Percentiles rank a stretch among this genome's conserved stretches.
These are phyloP conservation scores for Myiozetetes cayanensis DNA, from an alignment of 2,113 vertebrate genomes.

Conservation along the genomic window DNA sequence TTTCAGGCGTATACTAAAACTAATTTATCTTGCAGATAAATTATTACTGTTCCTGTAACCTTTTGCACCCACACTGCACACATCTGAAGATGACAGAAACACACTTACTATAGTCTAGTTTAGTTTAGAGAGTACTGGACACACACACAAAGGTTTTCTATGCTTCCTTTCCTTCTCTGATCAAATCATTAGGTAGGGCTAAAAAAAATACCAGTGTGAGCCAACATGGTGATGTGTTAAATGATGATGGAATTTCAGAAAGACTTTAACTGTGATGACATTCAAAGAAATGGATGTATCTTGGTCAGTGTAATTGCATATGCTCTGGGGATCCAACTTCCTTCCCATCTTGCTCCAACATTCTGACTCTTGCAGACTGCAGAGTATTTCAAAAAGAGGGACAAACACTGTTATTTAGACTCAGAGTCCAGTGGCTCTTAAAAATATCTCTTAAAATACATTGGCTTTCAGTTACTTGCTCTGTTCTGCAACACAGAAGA, in stretches of 20 bases:
- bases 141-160: neutral
- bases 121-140: neutral
- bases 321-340: neutral
- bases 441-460: neutral
- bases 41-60: neutral
- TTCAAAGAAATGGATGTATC: neutral
- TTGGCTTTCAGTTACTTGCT: neutral
- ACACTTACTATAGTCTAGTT: neutral
- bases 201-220: neutral
- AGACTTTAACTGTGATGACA: neutral
- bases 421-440: neutral
- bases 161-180: neutral
- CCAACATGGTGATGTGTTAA: neutral
- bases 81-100: neutral
- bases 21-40: neutral
- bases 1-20: neutral
- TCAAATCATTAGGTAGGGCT: neutral
- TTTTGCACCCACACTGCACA: neutral
- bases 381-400: neutral
- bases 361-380: neutral
- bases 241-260: neutral
- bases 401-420: neutral
- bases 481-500: neutral
- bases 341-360: fast-evolving
- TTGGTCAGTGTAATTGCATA: neutral